Percentiles rank a stretch among this genome's conserved stretches.
phyloP scores from a whole-genome alignment of 2,797 vertebrate genomes.

The Channallabes apus region DNA sequence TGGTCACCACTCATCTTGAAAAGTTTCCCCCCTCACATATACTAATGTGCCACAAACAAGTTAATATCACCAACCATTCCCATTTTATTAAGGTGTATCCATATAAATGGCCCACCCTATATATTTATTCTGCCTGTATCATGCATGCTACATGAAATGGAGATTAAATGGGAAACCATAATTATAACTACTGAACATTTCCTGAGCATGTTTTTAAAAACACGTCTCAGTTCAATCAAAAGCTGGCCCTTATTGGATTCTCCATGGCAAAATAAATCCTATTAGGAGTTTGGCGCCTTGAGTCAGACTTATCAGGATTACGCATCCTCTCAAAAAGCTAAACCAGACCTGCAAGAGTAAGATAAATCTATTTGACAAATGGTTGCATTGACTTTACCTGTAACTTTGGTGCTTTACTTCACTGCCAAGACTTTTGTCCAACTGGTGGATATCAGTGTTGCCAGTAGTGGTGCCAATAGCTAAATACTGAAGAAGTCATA shows the following conservation, averaged over 20 bases:
- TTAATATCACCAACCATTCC: no score
- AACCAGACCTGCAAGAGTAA: constrained; percentile 65
- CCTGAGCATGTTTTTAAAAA: constrained; percentile 17
- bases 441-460: background rate
- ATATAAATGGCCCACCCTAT: no score
- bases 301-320: constrained; percentile 70
- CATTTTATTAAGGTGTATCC: no score
- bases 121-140: constrained; percentile 31
- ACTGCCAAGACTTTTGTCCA: background rate
- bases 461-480: constrained; percentile 4
- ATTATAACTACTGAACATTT: background rate
- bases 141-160: constrained; percentile 42
- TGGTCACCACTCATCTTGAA: no score
- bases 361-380: constrained; percentile 73
- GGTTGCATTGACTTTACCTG: constrained; percentile 24
- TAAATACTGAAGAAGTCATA: constrained; percentile 2
- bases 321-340: constrained; percentile 59
- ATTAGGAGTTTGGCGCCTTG: constrained; percentile 66
- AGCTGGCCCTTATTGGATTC: constrained; percentile 69
- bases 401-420: background rate
- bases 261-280: constrained; percentile 67
- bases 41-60: no score
- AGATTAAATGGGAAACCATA: constrained; percentile 35
- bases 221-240: constrained; percentile 56
- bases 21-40: no score